A percentile compares a stretch with the other conserved stretches of the same genome.
Evolutionary conservation across 2,888 invertebrate species (phyloP).

Genomic region (Drosophila sordidula): DNA sequence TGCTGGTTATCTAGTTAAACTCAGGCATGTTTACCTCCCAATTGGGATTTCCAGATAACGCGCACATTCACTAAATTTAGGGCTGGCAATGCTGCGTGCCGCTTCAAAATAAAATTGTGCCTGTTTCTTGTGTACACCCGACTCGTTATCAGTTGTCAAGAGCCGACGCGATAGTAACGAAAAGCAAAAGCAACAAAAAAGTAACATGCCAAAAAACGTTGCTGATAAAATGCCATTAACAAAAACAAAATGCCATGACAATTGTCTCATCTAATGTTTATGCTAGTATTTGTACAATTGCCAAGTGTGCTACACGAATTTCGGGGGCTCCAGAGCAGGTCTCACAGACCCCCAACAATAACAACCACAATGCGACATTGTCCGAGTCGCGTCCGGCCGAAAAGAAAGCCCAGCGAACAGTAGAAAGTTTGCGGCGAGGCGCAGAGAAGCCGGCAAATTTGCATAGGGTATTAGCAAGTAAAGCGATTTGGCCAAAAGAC

Average conservation of each 20-base stretch:
- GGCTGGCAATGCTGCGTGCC: conserved; percentile 36
- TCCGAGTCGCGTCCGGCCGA: conserved; percentile 39
- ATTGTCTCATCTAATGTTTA: conserved; percentile 38
- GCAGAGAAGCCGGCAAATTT: conserved; percentile 44
- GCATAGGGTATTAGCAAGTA: conserved; percentile 61
- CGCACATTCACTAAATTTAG: conserved; percentile 16
- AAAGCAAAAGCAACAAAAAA: conserved; percentile 6
- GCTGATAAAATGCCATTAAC: conserved; percentile 70
- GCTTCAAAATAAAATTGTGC: conserved; percentile 14
- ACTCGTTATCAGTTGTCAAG: conserved; percentile 44
- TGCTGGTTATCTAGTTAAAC: conserved; percentile 10
- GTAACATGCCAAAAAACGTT: conserved; percentile 19
- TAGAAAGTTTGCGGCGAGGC: conserved; percentile 58
- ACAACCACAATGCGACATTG: conserved; percentile 23
- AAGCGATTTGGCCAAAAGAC: conserved; percentile 53
- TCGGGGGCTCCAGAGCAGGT: conserved; percentile 18
- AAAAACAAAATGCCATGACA: conserved; percentile 50
- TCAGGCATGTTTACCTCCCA: conserved; percentile 12
- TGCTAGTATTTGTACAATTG: conserved; percentile 31
- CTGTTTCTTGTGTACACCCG: conserved; percentile 12
- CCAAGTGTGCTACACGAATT: conserved; percentile 22
- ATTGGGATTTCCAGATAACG: conserved; percentile 6
- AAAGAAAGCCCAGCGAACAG: conserved; percentile 56
- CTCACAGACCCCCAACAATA: conserved; percentile 10
- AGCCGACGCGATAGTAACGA: conserved; percentile 38